Evolutionary conservation across 2,113 vertebrate genomes (phyloP), one percentile per base, ranked within the genome.

Genomic region (Periophthalmus modestus): DNA sequence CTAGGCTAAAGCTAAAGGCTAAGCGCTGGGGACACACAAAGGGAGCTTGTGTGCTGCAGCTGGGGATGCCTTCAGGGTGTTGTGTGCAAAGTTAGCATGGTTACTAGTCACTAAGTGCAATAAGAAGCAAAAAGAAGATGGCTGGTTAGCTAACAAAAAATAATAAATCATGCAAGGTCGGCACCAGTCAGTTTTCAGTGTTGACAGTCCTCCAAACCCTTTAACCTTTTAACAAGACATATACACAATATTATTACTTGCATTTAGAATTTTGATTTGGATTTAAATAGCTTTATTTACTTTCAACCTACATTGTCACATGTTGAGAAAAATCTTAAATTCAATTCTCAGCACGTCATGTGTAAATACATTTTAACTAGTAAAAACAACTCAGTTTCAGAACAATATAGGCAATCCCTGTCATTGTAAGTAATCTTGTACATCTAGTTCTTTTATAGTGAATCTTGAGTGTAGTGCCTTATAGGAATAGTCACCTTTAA

Each of bases 1-100:
- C 89, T 89, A 89, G 85, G 89, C 86, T 88, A 90, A 87, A 82
- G 89, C 89, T 86, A 77, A 88, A 80, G 23, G 85, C 87, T 88
- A 79, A 83, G 83, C 87, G 85, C 85, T 84, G 85, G 88, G 82
- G 77, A 85, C 77, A 88, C 92, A 94, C 93, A 94, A 93, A 92
- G 92, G 81, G 85, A 87, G 90, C 82, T 88, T 92, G 88, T 92
- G 85, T 90, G 89, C 83, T 89, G 87, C 87, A 92, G 91, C 91
- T 91, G 89, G 84, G 81, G 85, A 83, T 13, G 78, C 88, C 88
- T 89, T 90, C 89, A 87, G 85, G 85, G 87, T 83, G 74, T 59
- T 79, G 79, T 71, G 83, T 77, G 72, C 72, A 81, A 90, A 91
- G 83, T 90, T 88, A 82, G 81, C 82, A 87, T 87, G 81, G 58